Percentiles rank a stretch among this genome's conserved stretches.
These are phyloP conservation scores for Callipepla californica DNA, from an alignment of 2,113 vertebrate species.

Conservation along the genomic window DNA sequence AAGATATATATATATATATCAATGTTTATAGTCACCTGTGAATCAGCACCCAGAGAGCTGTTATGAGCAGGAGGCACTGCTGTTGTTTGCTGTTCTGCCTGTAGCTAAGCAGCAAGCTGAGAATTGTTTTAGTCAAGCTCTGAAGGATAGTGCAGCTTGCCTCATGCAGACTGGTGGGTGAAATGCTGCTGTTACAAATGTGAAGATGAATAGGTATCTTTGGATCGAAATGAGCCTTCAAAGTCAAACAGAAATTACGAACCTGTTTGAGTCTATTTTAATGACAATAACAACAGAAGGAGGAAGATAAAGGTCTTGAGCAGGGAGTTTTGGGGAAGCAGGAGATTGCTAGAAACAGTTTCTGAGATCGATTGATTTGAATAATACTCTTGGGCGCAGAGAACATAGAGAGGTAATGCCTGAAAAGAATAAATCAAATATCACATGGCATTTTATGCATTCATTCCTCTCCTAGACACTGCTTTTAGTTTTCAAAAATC, in stretches of 20 bases:
- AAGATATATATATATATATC: background rate
- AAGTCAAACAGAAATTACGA: background rate
- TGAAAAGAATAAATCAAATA: conserved; percentile 58
- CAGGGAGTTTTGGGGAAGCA: background rate
- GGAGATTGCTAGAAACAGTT: conserved; percentile 17
- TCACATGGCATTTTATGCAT: background rate
- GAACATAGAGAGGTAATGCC: conserved; percentile 7
- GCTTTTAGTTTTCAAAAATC: conserved; percentile 60
- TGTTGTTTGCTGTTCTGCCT: background rate
- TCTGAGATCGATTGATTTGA: conserved; percentile 21
- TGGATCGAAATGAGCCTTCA: background rate
- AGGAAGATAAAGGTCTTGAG: conserved; percentile 16
- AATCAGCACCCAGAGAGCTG: background rate
- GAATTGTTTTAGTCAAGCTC: background rate
- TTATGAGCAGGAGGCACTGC: background rate
- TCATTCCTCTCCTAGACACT: conserved; percentile 37
- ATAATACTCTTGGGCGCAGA: background rate
- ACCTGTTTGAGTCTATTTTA: background rate
- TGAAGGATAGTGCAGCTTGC: background rate
- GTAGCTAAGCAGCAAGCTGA: conserved; percentile 2
- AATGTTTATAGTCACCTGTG: background rate
- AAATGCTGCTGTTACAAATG: background rate
- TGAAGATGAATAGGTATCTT: background rate
- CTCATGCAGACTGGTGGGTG: background rate
- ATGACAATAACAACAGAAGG: conserved; percentile 8